Base-by-base conservation (phyloP, 2,888 invertebrate species). In the Cheilosia pagana region DNA sequence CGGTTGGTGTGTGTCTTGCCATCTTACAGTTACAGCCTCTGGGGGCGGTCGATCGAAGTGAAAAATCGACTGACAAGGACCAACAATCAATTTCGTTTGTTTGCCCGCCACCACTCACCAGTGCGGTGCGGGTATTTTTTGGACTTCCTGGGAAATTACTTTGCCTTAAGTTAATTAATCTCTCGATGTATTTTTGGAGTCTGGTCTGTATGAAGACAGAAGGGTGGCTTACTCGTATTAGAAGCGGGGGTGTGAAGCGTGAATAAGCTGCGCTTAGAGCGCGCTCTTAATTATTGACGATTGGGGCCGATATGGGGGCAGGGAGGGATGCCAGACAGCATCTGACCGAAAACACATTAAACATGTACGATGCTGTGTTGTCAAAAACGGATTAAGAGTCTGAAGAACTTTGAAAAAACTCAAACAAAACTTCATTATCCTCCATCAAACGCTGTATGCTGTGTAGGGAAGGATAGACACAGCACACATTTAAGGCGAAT, bases 91-190 rank as follows among this genome's bases (percentile, higher is more conserved):
- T 87, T 75, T 85, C 68, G 41, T 83, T 78, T 83, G 57, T 85
- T 85, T 71, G 71, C 77, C 45, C 59, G 48, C 57, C 21, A 35
- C 12, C 35, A 35, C 35, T 35, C 35, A 35, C 35, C 35, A 78
- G 71, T 65, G 31, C 62, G 52, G 71, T 65, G 31, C 62, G 52
- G 71, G 76, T 65, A 70, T 79, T 83, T 63, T 19, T 81, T 65
- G 60, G 75, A 67, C 71, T 81, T 65, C 76, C 67, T 81, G 59
- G 16, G 89, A 89, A 90, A 90, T 89, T 89, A 89, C 90, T 90
- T 89, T 89, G 90, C 90, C 90, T 89, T 89, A 90, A 91, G 90
- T 91, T 90, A 91, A 91, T 91, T 91, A 91, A 91, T 91, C 91
- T 91, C 89, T 89, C 39, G 57, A 41, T 28, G 62, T 76, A 25